These are phyloP conservation scores for Ommatoiulus sabulosus DNA, from an alignment of 2,888 invertebrate genomes.

Conservation along the genomic window DNA sequence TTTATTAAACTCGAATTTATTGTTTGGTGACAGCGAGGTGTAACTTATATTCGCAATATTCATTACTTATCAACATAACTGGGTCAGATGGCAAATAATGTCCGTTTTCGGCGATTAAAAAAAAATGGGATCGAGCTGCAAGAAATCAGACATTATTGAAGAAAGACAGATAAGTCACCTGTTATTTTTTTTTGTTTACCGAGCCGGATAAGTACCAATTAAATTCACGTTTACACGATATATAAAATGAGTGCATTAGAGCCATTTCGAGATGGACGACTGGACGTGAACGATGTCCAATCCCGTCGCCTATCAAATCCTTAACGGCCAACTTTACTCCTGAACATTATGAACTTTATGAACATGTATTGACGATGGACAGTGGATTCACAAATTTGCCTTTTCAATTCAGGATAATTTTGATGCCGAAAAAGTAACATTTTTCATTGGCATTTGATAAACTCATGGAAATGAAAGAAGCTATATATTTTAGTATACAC, in stretches of 20 bases:
- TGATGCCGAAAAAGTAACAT: no score
- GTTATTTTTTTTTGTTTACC: neutral
- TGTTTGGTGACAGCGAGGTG: neutral
- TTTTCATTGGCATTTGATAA: no score
- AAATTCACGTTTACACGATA: neutral
- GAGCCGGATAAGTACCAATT: constrained; percentile 18
- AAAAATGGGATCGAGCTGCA: neutral
- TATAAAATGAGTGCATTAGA: neutral
- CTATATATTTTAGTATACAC: no score
- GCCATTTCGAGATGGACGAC: neutral
- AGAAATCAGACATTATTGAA: neutral
- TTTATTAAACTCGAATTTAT: neutral
- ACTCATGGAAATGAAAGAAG: no score
- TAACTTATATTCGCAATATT: neutral
- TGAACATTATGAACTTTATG: no score
- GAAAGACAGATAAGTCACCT: neutral
- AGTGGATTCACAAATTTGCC: no score
- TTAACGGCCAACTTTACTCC: neutral
- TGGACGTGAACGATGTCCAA: constrained; percentile 2
- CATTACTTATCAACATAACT: neutral
- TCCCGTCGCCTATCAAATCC: neutral
- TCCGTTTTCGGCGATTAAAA: neutral
- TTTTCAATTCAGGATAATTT: no score
- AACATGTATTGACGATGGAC: no score
- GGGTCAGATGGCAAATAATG: constrained; percentile 6